These are phyloP conservation scores for Lasioglossum vierecki DNA, from an alignment of 2,888 invertebrate genomes.

Conservation along the genomic window DNA sequence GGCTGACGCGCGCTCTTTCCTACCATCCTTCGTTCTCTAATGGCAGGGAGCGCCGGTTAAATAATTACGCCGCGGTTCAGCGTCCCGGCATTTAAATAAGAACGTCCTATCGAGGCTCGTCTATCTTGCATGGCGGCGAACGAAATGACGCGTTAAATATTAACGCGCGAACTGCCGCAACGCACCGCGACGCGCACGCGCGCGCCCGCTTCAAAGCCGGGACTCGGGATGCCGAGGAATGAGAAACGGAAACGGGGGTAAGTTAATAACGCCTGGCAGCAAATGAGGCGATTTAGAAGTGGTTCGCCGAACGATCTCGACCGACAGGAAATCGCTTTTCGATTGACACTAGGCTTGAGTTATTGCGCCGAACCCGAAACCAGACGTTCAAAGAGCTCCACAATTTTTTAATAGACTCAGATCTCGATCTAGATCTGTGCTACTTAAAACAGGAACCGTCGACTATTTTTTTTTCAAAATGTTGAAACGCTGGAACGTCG, in stretches of 20 bases:
- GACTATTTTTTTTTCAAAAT: not conserved
- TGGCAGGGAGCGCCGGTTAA: slow-evolving; percentile 49
- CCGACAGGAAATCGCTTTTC: not conserved
- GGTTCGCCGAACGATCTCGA: not conserved
- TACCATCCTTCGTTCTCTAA: slow-evolving; percentile 28
- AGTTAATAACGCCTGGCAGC: slow-evolving; percentile 21
- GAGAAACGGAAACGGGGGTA: slow-evolving; percentile 31
- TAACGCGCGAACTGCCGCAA: slow-evolving; percentile 25
- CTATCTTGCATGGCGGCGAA: slow-evolving; percentile 44
- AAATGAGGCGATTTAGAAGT: slow-evolving; percentile 29
- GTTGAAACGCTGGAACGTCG: not conserved
- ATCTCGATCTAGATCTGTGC: not conserved
- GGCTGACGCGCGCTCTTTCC: slow-evolving; percentile 27
- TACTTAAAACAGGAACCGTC: not conserved
- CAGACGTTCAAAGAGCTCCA: not conserved
- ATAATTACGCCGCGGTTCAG: slow-evolving; percentile 49
- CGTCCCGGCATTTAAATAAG: slow-evolving; percentile 58
- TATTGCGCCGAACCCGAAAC: not conserved
- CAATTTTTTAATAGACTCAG: not conserved
- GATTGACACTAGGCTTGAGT: not conserved
- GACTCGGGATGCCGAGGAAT: not conserved
- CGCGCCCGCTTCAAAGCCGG: not conserved
- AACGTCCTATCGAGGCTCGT: slow-evolving; percentile 40
- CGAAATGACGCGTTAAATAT: slow-evolving; percentile 54
- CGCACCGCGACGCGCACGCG: not conserved